These are phyloP conservation scores for Dipodomys ordii DNA, from an alignment of 2,113 vertebrate genomes.

Conservation along the genomic window DNA sequence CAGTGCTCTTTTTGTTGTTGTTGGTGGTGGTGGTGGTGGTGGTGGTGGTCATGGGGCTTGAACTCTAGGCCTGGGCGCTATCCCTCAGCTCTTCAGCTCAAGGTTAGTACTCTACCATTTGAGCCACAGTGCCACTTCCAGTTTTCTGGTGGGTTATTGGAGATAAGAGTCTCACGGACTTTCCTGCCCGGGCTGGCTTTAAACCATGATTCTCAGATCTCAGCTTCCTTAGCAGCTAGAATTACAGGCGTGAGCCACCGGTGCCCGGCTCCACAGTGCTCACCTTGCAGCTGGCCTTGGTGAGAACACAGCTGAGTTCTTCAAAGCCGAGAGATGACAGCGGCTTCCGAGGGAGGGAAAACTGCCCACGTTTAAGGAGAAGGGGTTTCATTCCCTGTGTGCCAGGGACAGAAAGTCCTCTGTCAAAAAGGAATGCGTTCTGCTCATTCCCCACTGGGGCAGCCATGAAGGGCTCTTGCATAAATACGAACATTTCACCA, in stretches of 20 bases:
- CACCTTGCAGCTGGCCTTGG: background rate
- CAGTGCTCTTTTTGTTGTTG: background rate
- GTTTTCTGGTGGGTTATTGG: no score
- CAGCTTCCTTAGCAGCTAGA: no score
- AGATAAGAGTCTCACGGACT: no score
- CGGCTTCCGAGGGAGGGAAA: conserved; percentile 57
- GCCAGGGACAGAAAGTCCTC: conserved; percentile 75
- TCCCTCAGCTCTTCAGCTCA: no score
- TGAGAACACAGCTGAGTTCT: conserved; percentile 16
- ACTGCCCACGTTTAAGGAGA: conserved; percentile 57
- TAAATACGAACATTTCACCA: background rate
- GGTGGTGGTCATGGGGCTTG: no score
- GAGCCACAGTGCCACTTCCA: no score
- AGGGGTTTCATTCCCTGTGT: conserved; percentile 59
- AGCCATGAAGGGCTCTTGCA: background rate
- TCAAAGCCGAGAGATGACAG: conserved; percentile 46
- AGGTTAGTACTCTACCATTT: no score
- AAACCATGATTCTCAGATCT: no score
- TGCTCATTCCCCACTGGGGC: background rate
- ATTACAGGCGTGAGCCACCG: no score
- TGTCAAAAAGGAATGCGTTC: conserved; percentile 44
- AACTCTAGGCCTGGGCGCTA: no score
- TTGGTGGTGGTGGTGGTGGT: no score
- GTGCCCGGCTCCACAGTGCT: background rate
- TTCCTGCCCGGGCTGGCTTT: no score